phyloP scores from a whole-genome alignment of 2,797 vertebrate genomes.

The Melanotaenia maccullochi region DNA sequence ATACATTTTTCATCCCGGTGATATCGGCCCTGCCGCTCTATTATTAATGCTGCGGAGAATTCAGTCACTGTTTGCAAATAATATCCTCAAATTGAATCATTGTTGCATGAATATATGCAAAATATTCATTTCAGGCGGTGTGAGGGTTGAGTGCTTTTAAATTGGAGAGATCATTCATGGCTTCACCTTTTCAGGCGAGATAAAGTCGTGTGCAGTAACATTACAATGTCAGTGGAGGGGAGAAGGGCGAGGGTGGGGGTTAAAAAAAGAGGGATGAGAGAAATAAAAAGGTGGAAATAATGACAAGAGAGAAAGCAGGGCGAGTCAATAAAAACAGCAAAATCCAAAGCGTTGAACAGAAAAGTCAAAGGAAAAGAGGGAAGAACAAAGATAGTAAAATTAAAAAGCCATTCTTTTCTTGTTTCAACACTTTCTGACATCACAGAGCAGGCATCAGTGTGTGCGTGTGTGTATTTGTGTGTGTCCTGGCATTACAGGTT shows the following conservation, averaged over 20 bases:
- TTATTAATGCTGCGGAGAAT: conserved; percentile 93
- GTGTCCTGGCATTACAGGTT: conserved; percentile 30
- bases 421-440: conserved; percentile 41
- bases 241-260: conserved; percentile 52
- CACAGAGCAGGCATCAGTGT: conserved; percentile 39
- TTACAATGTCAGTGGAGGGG: conserved; percentile 94
- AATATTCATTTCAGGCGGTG: conserved; percentile 99
- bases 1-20: conserved; percentile 87
- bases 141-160: conserved; percentile 99
- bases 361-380: conserved; percentile 56
- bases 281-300: conserved; percentile 61
- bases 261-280: conserved; percentile 52
- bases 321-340: conserved; percentile 64
- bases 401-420: conserved; percentile 22
- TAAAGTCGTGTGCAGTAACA: conserved; percentile 99
- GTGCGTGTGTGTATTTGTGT: conserved; percentile 21
- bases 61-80: conserved; percentile 98
- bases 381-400: conserved; percentile 51
- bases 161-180: conserved; percentile 99
- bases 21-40: conserved; percentile 82
- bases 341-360: conserved; percentile 51
- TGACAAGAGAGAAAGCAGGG: conserved; percentile 54
- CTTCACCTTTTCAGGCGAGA: conserved; percentile 99
- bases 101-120: conserved; percentile 99
- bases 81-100: conserved; percentile 99